Evolutionary conservation across 2,797 vertebrate species (phyloP).

Genomic region (Carcharodon carcharias): DNA sequence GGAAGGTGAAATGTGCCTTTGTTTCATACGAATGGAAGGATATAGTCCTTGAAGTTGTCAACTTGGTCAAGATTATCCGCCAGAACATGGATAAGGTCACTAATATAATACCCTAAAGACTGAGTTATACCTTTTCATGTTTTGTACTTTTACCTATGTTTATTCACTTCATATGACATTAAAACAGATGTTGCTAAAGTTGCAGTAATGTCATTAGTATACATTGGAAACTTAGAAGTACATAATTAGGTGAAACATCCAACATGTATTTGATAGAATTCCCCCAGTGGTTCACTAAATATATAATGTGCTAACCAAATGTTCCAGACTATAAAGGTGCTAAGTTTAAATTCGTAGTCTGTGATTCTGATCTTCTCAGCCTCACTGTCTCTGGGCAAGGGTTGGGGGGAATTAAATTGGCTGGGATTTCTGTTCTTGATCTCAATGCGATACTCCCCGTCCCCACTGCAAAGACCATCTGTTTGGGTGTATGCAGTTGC

Average conservation of each 20-base stretch:
- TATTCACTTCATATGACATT: not conserved
- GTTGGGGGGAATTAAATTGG: not conserved
- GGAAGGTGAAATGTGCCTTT: not conserved
- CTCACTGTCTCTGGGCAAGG: not conserved
- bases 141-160: slow-evolving; percentile 18
- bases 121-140: slow-evolving; percentile 16
- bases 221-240: not conserved
- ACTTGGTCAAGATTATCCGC: not conserved
- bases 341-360: not conserved
- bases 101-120: slow-evolving; percentile 13
- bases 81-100: not conserved
- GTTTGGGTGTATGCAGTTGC: not conserved
- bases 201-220: not conserved
- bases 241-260: not conserved
- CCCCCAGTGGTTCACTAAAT: not conserved
- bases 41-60: not conserved
- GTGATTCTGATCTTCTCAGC: not conserved
- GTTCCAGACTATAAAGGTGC: not conserved
- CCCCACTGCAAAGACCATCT: not conserved
- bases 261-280: not conserved
- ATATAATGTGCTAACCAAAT: not conserved
- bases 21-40: not conserved
- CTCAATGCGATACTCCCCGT: not conserved
- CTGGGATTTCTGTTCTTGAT: not conserved
- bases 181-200: not conserved